A percentile compares a stretch with the other conserved stretches of the same genome.
Evolutionary conservation across 2,888 invertebrate species (phyloP).

Genomic region (Zelleria hepariella): DNA sequence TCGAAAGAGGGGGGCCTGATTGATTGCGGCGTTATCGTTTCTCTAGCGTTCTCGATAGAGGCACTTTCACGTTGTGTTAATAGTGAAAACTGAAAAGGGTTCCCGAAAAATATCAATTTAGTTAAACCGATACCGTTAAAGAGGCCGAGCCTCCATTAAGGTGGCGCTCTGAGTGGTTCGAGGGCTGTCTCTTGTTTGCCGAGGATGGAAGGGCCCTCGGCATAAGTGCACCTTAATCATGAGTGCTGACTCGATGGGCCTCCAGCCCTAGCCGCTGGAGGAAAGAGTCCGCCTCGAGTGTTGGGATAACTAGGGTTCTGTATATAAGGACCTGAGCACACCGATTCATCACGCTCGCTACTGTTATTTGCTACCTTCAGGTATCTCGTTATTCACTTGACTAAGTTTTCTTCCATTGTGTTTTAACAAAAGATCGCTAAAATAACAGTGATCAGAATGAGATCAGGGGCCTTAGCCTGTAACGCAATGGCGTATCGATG

Average conservation of each 20-base stretch:
- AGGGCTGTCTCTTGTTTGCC: slow-evolving; percentile 54
- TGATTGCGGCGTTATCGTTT: not conserved
- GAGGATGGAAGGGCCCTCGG: slow-evolving; percentile 40
- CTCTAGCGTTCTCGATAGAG: not conserved
- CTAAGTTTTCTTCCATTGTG: not conserved
- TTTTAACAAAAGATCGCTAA: not conserved
- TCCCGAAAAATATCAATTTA: slow-evolving; percentile 12
- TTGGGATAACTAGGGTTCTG: not conserved
- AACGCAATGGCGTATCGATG: too few relatives aligned
- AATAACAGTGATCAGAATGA: not conserved
- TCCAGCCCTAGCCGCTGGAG: not conserved
- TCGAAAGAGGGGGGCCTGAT: not conserved
- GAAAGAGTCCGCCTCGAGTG: not conserved
- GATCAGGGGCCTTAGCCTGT: too few relatives aligned
- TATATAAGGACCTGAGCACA: not conserved
- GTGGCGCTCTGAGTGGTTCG: slow-evolving; percentile 37
- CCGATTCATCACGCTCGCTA: not conserved
- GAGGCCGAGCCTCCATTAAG: slow-evolving; percentile 42
- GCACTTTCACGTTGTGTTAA: not conserved
- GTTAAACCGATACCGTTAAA: slow-evolving; percentile 20
- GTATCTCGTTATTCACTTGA: too few relatives aligned
- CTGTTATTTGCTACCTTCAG: too few relatives aligned
- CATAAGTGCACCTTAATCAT: slow-evolving; percentile 57
- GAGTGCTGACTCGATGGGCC: slow-evolving; percentile 45
- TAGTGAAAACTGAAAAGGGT: not conserved